Conservation (phyloP, 1,140 invertebrate genomes). For the Neelides sp. region DNA sequence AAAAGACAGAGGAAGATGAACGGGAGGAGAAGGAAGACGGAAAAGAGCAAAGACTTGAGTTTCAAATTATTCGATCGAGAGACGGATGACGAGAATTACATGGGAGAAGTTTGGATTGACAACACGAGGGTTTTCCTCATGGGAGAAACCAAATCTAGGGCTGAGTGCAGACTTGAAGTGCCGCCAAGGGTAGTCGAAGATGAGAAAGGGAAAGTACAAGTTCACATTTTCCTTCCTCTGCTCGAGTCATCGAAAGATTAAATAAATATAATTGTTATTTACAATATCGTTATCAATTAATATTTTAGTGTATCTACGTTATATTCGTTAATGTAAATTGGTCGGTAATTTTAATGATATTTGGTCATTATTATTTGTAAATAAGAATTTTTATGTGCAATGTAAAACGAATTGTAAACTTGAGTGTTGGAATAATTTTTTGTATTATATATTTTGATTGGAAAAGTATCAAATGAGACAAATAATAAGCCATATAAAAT, state of each 20-base stretch:
- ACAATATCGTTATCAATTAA: too few species aligned
- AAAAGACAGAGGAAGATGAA: neutral
- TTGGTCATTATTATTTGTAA: too few species aligned
- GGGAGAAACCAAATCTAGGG: slow-evolving; percentile 21
- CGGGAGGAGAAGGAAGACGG: neutral
- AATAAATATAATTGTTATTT: too few species aligned
- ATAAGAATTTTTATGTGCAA: too few species aligned
- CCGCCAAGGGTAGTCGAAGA: slow-evolving; percentile 3
- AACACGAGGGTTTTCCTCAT: slow-evolving; percentile 23
- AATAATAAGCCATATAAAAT: too few species aligned
- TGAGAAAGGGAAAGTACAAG: slow-evolving; percentile 13
- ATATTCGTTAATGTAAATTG: too few species aligned
- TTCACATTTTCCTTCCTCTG: slow-evolving; percentile 27
- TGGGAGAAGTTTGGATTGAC: slow-evolving; percentile 17
- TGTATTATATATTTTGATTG: too few species aligned
- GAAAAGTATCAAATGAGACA: too few species aligned
- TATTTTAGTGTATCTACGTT: too few species aligned
- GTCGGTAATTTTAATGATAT: too few species aligned
- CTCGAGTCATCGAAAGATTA: slow-evolving; percentile 11
- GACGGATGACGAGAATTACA: neutral
- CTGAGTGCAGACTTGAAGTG: slow-evolving; percentile 22
- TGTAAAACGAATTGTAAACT: too few species aligned
- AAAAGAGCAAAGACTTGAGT: neutral
- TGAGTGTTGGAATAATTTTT: too few species aligned
- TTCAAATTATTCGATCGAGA: neutral